Conservation (phyloP, 2,113 vertebrate genomes). For the Saccopteryx leptura region DNA sequence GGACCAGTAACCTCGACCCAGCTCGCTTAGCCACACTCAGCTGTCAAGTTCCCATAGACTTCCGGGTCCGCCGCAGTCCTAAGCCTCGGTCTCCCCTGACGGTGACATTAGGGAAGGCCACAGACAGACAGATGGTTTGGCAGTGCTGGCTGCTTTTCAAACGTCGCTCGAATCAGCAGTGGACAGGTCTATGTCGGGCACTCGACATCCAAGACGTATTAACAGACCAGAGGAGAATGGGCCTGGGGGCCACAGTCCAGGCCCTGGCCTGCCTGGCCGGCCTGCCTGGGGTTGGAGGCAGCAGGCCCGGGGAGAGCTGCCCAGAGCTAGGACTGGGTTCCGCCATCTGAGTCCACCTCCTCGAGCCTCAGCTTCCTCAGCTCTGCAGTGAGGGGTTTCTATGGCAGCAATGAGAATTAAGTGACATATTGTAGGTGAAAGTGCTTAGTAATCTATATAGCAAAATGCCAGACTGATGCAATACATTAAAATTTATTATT, state of each 20-base stretch:
- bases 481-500: constrained; percentile 51
- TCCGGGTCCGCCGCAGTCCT: background rate
- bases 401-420: background rate
- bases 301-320: rapidly evolving
- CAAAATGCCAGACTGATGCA: background rate
- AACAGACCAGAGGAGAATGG: background rate
- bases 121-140: background rate
- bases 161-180: background rate
- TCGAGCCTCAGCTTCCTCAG: too few relatives aligned
- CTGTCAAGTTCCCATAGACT: background rate
- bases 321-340: too few relatives aligned
- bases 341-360: background rate
- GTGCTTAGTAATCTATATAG: constrained; percentile 8
- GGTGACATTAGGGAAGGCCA: background rate
- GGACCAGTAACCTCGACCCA: rapidly evolving
- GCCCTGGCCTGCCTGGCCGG: rapidly evolving
- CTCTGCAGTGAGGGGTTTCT: too few relatives aligned
- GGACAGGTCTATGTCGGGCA: rapidly evolving
- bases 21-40: rapidly evolving
- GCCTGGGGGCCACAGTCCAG: background rate
- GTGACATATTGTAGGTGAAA: background rate
- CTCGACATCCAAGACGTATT: rapidly evolving
- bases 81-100: background rate
- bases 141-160: background rate
- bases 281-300: background rate